These are phyloP conservation scores for Diglossa cyanea DNA, from an alignment of 2,797 vertebrate species.

Conservation along the genomic window DNA sequence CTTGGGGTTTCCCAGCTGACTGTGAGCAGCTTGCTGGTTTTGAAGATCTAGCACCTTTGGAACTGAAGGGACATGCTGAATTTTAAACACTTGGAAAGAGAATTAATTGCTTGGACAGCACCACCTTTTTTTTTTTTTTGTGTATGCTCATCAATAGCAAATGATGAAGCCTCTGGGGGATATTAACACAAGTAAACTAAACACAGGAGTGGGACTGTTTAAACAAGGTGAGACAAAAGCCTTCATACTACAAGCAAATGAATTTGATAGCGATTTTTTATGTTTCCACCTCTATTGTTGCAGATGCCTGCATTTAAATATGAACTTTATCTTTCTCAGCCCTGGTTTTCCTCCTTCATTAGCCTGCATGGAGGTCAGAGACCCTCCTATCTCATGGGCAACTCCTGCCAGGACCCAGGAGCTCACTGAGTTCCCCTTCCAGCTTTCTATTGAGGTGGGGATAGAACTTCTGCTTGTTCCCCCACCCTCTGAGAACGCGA, in stretches of 20 bases:
- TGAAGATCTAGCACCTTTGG: constrained; percentile 67
- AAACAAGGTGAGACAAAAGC: constrained; percentile 37
- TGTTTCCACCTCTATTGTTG: background rate
- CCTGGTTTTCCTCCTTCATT: background rate
- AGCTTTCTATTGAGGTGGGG: background rate
- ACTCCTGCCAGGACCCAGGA: background rate
- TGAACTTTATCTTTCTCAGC: background rate
- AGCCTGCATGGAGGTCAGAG: background rate
- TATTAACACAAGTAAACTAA: constrained; percentile 60
- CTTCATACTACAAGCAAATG: background rate
- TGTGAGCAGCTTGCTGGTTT: constrained; percentile 62
- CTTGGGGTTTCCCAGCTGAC: constrained; percentile 30
- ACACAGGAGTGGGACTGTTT: constrained; percentile 39
- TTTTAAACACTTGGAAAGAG: constrained; percentile 34
- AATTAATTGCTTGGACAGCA: constrained; percentile 45
- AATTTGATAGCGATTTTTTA: constrained; percentile 20
- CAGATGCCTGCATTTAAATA: constrained; percentile 11
- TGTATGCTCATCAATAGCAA: constrained; percentile 40
- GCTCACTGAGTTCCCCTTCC: background rate
- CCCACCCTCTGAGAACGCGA: background rate
- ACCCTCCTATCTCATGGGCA: background rate
- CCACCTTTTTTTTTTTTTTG: background rate
- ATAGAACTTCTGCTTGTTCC: background rate
- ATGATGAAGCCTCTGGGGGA: constrained; percentile 50
- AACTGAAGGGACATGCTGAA: constrained; percentile 48